phyloP scores from a whole-genome alignment of 2,888 invertebrate genomes.

The Brachypalpus laphriformis region DNA sequence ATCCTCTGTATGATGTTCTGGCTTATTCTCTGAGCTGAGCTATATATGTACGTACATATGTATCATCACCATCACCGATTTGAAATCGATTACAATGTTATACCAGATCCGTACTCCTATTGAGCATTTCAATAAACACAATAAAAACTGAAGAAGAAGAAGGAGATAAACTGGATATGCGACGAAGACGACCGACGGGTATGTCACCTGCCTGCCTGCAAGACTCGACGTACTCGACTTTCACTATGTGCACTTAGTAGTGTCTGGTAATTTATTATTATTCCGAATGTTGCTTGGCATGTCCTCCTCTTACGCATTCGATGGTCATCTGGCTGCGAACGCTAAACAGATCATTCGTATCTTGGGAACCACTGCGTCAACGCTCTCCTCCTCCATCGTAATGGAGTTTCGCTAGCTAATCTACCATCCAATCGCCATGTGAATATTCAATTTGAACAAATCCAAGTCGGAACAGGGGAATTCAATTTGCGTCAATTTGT shows the following conservation, averaged over 20 bases:
- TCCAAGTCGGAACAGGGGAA: constrained; percentile 25
- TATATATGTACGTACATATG: too few species aligned
- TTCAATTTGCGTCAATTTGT: constrained; percentile 45
- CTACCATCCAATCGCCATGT: constrained; percentile 17
- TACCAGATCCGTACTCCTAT: constrained; percentile 2
- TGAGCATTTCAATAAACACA: not conserved
- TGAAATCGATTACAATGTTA: not conserved
- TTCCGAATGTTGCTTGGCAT: constrained; percentile 21
- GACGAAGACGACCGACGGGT: constrained; percentile 11
- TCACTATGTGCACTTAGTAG: constrained; percentile 31
- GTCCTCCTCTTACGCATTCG: constrained; percentile 38
- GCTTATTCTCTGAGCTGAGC: too few species aligned
- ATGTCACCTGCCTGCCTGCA: constrained; percentile 31
- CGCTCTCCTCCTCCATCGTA: not conserved
- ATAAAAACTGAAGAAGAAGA: not conserved
- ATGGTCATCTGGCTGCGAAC: constrained; percentile 4
- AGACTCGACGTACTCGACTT: constrained; percentile 43
- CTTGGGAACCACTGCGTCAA: not conserved
- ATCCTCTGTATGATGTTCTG: too few species aligned
- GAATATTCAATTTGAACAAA: constrained; percentile 25
- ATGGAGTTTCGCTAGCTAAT: not conserved
- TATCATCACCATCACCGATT: not conserved
- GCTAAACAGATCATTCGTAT: constrained; percentile 14
- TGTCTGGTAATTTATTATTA: constrained; percentile 50
- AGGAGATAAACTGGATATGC: constrained; percentile 15